These are phyloP conservation scores for Numenius phaeopus DNA, from an alignment of 2,797 vertebrate genomes.

Conservation along the genomic window DNA sequence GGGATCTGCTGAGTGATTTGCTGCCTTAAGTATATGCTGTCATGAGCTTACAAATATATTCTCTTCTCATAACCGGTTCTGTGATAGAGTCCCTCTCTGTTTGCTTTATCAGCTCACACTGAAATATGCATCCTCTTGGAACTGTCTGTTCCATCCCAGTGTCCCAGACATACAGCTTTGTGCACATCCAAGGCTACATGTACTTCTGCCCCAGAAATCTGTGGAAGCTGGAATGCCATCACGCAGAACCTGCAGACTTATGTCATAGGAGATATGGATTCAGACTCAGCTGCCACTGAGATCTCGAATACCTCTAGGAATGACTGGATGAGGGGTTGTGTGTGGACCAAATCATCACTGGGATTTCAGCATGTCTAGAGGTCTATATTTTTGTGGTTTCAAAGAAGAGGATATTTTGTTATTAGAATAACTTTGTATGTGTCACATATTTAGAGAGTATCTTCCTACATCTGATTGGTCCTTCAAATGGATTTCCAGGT, in stretches of 20 bases:
- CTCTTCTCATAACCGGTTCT: neutral
- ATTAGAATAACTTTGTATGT: neutral
- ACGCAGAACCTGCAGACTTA: neutral
- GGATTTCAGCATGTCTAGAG: neutral
- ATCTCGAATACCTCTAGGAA: neutral
- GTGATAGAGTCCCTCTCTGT: neutral
- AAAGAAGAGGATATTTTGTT: neutral
- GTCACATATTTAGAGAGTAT: neutral
- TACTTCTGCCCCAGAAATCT: neutral
- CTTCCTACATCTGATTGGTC: neutral
- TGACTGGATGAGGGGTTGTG: neutral
- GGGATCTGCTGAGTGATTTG: neutral
- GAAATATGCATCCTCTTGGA: neutral
- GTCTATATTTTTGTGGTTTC: neutral
- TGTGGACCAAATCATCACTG: neutral
- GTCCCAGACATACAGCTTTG: neutral
- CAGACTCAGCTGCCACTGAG: neutral
- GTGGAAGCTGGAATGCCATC: neutral
- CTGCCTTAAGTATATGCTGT: neutral
- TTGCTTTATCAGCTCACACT: neutral
- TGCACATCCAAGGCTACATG: neutral
- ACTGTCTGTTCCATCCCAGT: accelerated
- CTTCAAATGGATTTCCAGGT: neutral
- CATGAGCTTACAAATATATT: neutral
- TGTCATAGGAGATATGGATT: neutral